Evolutionary conservation across 2,888 invertebrate species (phyloP), one percentile per base, ranked within the genome.

Genomic region (Pardosa pseudoannulata): DNA sequence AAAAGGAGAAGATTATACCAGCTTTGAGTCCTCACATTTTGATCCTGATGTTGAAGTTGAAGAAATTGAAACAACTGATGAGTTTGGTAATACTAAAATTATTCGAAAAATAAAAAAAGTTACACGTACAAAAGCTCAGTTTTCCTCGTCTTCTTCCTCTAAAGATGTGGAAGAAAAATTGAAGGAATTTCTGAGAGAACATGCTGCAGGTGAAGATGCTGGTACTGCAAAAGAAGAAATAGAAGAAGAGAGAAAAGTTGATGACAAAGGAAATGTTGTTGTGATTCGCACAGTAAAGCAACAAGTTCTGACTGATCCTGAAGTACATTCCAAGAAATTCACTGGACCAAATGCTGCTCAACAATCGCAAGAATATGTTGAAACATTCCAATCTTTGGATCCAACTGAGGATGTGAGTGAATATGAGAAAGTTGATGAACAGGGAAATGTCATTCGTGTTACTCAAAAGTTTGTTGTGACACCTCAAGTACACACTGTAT

Each of bases 51-150:
- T 93, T 89, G 92, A 93, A 87, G 91, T 92, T 16, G 91, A 92
- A 79, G 93, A 93, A 90, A 92, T 92, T 23, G 92, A 93, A 90
- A 93, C 93, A 89, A 90, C 92, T 0, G 93, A 93, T 89, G 92
- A 91, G 50, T 91, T 92, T 88, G 93, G 94, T 9, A 93, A 93
- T 89, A 92, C 78, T 29, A 87, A 80, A 75, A 31, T 72, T n/a
- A 82, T 87, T 28, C 71, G 72, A 29, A 81, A 75, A 73, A 56
- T 87, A 1, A 81, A 73, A 28, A 78, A 74, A 36, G 65, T 82
- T 3, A 67, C 78, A 16, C 73, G 65, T 6, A 65, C 87, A 11
- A 73, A 67, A 81, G 64, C 75, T 76, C 79, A 79, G 80, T 87
- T 32, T 76, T 73, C 87, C 80, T 87, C 87, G 64, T 75, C 76